phyloP scores from a whole-genome alignment of 2,797 vertebrate genomes.

The Ctenopoma kingsleyae region DNA sequence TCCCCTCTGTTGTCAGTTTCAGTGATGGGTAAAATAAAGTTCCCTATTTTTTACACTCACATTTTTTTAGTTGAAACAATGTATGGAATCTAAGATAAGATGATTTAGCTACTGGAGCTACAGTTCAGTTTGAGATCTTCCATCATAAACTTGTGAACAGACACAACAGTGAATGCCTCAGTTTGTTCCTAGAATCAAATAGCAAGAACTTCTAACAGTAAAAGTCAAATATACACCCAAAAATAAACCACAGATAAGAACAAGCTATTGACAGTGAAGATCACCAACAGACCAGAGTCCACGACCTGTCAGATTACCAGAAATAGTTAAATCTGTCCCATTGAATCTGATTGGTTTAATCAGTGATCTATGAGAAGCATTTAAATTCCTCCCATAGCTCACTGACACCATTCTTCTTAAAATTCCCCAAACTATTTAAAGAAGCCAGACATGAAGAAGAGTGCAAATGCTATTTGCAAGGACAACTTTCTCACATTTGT shows the following conservation, averaged over 20 bases:
- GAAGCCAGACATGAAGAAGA: background rate
- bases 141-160: background rate
- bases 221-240: background rate
- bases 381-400: background rate
- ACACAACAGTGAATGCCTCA: background rate
- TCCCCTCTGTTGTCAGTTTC: conserved; percentile 1
- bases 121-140: background rate
- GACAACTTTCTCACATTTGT: background rate
- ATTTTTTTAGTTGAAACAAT: background rate
- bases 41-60: too few species aligned
- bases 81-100: too few species aligned
- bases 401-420: background rate
- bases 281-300: background rate
- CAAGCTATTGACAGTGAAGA: background rate
- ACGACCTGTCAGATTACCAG: background rate
- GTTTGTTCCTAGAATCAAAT: background rate
- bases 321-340: background rate
- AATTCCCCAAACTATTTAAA: conserved; percentile 3
- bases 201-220: background rate
- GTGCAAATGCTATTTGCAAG: background rate
- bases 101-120: background rate
- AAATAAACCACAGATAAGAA: background rate
- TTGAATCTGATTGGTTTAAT: background rate
- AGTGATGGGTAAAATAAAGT: background rate
- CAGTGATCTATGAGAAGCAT: background rate